Conservation (phyloP, 37 sponge, comb jelly and placozoan species). For the Eunapius fragilis region DNA sequence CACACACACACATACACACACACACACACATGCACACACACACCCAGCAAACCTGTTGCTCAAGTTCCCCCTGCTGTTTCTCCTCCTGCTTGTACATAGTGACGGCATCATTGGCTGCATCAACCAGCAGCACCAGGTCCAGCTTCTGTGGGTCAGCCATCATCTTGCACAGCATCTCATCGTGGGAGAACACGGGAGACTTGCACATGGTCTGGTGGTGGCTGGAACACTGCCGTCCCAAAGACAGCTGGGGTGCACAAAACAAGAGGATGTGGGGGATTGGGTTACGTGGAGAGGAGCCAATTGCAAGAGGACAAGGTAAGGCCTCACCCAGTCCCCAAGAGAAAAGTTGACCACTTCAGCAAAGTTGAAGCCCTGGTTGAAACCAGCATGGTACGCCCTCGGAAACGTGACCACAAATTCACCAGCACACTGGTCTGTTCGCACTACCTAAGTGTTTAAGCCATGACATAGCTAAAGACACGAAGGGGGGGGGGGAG, state of each 20-base stretch:
- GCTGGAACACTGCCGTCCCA: slow-evolving; percentile 88
- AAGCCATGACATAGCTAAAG: no score
- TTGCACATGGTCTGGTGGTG: slow-evolving; percentile 75
- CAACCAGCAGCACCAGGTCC: slow-evolving; percentile 68
- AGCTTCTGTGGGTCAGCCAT: slow-evolving; percentile 52
- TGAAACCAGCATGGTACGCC: slow-evolving; percentile 99
- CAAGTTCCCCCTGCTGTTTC: slow-evolving; percentile 14
- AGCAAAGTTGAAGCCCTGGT: slow-evolving; percentile 98
- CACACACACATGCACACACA: not conserved
- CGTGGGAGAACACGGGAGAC: slow-evolving; percentile 92
- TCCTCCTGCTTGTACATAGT: slow-evolving; percentile 56
- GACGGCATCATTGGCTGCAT: slow-evolving; percentile 41
- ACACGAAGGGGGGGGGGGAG: not conserved
- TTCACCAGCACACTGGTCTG: slow-evolving; percentile 94
- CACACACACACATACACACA: slow-evolving; percentile 1
- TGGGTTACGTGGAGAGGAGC: no score
- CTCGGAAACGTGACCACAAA: slow-evolving; percentile 97
- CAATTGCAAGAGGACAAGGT: slow-evolving; percentile 8
- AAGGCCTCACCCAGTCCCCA: slow-evolving; percentile 89
- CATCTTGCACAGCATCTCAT: slow-evolving; percentile 91
- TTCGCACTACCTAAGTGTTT: slow-evolving; percentile 74
- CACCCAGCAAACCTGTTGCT: slow-evolving; percentile 33
- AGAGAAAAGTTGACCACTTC: slow-evolving; percentile 97
- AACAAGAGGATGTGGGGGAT: not conserved
- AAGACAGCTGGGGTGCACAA: slow-evolving; percentile 60